A percentile compares a stretch with the other conserved stretches of the same genome.
Evolutionary conservation across 2,797 vertebrate species (phyloP).

Genomic region (Petrocephalus schoutedeni): DNA sequence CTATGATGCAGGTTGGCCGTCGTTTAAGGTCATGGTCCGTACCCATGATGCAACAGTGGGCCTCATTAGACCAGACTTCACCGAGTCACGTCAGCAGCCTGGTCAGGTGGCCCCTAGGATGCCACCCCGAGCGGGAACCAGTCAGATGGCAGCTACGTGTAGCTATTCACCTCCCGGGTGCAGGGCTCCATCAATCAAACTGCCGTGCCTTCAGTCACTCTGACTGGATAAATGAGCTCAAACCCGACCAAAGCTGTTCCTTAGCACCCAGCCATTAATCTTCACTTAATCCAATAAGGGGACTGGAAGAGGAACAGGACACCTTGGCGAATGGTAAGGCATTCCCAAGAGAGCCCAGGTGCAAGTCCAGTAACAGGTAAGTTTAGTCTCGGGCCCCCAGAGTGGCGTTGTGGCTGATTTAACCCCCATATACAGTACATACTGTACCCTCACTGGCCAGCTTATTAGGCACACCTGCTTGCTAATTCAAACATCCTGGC

Average conservation of each 20-base stretch:
- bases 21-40: neutral
- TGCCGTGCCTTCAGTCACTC: conserved; percentile 37
- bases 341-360: conserved; percentile 44
- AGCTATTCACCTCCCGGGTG: conserved; percentile 47
- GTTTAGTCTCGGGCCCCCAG: conserved; percentile 29
- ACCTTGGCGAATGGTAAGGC: conserved; percentile 41
- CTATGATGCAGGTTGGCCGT: neutral
- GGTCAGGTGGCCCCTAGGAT: conserved; percentile 33
- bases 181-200: conserved; percentile 52
- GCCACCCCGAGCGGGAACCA: conserved; percentile 43
- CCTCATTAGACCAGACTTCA: neutral
- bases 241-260: conserved; percentile 55
- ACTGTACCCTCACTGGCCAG: neutral
- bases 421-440: neutral
- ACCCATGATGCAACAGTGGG: neutral
- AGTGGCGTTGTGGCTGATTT: conserved; percentile 29
- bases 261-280: conserved; percentile 52
- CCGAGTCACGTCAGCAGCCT: conserved; percentile 32
- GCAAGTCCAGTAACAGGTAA: conserved; percentile 33
- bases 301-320: conserved; percentile 35
- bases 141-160: conserved; percentile 43
- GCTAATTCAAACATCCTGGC: neutral
- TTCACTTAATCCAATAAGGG: conserved; percentile 53
- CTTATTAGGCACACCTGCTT: neutral
- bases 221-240: conserved; percentile 61